Percentiles rank a stretch among this genome's conserved stretches.
These are phyloP conservation scores for Ophion costatus DNA, from an alignment of 2,888 invertebrate genomes.

Conservation along the genomic window DNA sequence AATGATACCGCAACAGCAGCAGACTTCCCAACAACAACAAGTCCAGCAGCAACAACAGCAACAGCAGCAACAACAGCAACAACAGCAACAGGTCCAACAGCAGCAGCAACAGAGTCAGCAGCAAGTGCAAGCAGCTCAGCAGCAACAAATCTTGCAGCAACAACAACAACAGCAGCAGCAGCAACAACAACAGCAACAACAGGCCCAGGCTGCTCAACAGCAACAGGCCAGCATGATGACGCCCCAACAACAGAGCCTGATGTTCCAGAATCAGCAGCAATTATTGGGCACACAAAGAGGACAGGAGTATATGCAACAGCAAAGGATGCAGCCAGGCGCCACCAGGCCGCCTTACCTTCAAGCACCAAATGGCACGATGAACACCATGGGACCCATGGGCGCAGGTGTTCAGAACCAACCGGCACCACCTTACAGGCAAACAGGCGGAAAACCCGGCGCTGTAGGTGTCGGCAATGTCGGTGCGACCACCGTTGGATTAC, in stretches of 20 bases:
- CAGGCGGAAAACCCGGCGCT: slow-evolving; percentile 82
- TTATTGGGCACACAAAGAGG: slow-evolving; percentile 86
- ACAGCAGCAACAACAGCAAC: slow-evolving; percentile 80
- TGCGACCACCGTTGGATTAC: slow-evolving; percentile 81
- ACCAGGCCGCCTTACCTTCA: slow-evolving; percentile 89
- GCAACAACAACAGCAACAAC: slow-evolving; percentile 83
- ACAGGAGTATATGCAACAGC: slow-evolving; percentile 86
- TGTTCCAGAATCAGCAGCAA: slow-evolving; percentile 84
- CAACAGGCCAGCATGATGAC: slow-evolving; percentile 78
- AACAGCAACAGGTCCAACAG: slow-evolving; percentile 82
- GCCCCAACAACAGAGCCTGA: slow-evolving; percentile 81
- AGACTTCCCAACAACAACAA: slow-evolving; percentile 70
- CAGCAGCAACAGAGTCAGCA: slow-evolving; percentile 84
- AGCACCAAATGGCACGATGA: slow-evolving; percentile 95
- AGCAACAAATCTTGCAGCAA: slow-evolving; percentile 79
- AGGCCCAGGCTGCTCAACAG: slow-evolving; percentile 83
- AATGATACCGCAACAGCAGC: slow-evolving; percentile 80
- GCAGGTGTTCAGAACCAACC: slow-evolving; percentile 86
- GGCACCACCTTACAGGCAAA: slow-evolving; percentile 91
- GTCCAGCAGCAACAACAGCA: slow-evolving; percentile 81
- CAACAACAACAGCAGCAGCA: slow-evolving; percentile 84
- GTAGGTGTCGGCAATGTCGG: slow-evolving; percentile 81
- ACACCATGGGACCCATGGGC: slow-evolving; percentile 87
- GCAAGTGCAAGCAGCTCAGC: slow-evolving; percentile 82
- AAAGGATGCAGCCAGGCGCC: slow-evolving; percentile 85